Conservation (phyloP, 2,888 invertebrate genomes). For the Dryocosmus kuriphilus region DNA sequence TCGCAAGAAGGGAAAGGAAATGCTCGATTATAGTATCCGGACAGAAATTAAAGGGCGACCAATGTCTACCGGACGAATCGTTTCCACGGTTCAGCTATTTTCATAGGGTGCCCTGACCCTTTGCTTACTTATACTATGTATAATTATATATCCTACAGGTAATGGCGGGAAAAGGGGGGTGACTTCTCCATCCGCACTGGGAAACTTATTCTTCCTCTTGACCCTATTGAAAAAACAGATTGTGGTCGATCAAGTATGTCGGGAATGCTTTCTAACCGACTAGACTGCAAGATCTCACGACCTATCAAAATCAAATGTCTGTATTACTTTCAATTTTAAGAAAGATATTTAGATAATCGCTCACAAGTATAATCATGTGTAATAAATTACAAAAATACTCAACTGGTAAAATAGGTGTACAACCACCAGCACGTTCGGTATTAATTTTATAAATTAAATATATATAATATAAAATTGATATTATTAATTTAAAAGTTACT, state of each 20-base stretch:
- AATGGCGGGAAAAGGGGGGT: not conserved
- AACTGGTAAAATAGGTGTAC: too few relatives aligned
- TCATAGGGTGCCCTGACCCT: slow-evolving; percentile 42
- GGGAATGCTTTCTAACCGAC: not conserved
- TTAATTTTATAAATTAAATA: too few relatives aligned
- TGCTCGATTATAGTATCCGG: slow-evolving; percentile 75
- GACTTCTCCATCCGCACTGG: not conserved
- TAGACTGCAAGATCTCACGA: not conserved
- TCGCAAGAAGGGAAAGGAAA: slow-evolving; percentile 73
- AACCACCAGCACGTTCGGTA: too few relatives aligned
- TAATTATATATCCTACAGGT: not conserved
- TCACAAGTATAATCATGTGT: too few relatives aligned
- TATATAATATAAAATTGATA: too few relatives aligned
- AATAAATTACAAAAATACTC: too few relatives aligned
- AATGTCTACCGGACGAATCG: slow-evolving; percentile 74
- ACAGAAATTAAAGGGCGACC: slow-evolving; percentile 66
- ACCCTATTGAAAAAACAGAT: not conserved
- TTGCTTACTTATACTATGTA: slow-evolving; percentile 44
- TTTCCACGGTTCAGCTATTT: slow-evolving; percentile 74
- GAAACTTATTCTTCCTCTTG: not conserved
- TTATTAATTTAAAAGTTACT: too few relatives aligned
- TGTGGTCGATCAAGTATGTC: not conserved
- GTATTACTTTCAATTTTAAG: too few relatives aligned
- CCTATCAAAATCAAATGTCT: not conserved
- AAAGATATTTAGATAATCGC: too few relatives aligned